Evolutionary conservation across 2,797 vertebrate genomes (phyloP), one percentile per base, ranked within the genome.

Genomic region (Centroberyx gerrardi): DNA sequence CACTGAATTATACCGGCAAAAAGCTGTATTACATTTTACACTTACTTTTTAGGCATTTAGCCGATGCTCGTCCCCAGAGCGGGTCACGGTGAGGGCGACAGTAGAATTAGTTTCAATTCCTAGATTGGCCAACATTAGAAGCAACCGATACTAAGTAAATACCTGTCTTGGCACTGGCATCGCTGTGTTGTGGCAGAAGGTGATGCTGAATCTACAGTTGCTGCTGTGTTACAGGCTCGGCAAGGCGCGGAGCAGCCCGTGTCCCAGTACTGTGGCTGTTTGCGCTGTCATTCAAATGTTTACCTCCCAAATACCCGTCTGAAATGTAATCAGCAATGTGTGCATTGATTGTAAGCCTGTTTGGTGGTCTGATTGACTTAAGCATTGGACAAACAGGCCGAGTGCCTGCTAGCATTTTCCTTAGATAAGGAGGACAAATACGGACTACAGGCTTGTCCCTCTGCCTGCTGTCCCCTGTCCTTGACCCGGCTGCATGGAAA

Each of bases 241-340:
- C 78, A 60, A 46, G 71, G 68, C 62, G 4, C 74, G 4, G 48
- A 68, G 72, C 56, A 9, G 70, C 54, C 76, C 83, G 87, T 85
- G 71, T 78, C 78, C 78, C 77, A 60, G 68, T 52, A 44, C 78
- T 52, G 8, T 40, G 59, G 70, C 52, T 86, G 84, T 92, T 91
- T 91, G 85, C 63, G 64, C 84, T 84, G 84, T 68, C 90, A 86
- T 87, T 88, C 82, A 88, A 88, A 90, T 93, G 90, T 93, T 93
- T 90, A 85, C 83, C 78, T 74, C 76, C 79, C 87, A 86, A 91
- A 90, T 58, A 85, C 55, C 77, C 91, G 60, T 76, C 82, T 82
- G 84, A 87, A 88, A 82, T 84, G 82, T 86, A 90, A 92, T 92
- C 84, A 89, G 85, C 81, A 62, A 2, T 82, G 85, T 90, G 87